Percentiles rank a stretch among this genome's conserved stretches.
Evolutionary conservation across 1,140 invertebrate genomes (phyloP).

Genomic region (Archivesica marissinica): DNA sequence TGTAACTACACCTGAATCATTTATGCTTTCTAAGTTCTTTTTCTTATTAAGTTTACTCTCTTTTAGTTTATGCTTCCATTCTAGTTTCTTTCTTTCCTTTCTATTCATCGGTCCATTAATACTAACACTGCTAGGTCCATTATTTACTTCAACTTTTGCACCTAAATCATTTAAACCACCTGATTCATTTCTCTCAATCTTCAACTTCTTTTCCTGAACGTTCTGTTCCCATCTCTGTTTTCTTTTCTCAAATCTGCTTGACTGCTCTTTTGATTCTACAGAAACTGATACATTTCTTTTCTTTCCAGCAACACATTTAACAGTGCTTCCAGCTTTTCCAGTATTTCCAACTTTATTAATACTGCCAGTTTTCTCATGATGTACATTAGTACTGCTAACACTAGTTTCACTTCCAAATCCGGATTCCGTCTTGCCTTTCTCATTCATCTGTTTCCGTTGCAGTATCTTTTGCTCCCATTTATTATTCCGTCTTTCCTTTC

Average conservation of each 20-base stretch:
- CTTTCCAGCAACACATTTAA: no score
- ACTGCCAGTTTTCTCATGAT: no score
- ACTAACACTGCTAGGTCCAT: neutral
- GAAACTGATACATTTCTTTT: no score
- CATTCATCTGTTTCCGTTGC: neutral
- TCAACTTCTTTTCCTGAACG: neutral
- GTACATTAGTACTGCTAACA: no score
- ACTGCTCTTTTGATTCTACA: no score
- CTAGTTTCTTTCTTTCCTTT: neutral
- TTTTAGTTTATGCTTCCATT: constrained; percentile 46
- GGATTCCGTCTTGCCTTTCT: neutral
- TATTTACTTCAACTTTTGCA: neutral
- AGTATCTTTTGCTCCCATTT: constrained; percentile 15
- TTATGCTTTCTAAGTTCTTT: constrained; percentile 20
- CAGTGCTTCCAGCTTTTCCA: no score
- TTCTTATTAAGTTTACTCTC: constrained; percentile 29
- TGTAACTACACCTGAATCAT: neutral
- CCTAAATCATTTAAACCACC: neutral
- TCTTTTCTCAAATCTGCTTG: neutral
- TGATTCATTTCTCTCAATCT: neutral
- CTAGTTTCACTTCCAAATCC: no score
- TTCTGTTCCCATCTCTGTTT: neutral
- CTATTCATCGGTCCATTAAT: neutral
- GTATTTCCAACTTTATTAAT: no score
- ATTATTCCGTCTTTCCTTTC: constrained; percentile 7